Base-by-base conservation (phyloP, 2,888 invertebrate genomes). In the Lottia gigantea region DNA sequence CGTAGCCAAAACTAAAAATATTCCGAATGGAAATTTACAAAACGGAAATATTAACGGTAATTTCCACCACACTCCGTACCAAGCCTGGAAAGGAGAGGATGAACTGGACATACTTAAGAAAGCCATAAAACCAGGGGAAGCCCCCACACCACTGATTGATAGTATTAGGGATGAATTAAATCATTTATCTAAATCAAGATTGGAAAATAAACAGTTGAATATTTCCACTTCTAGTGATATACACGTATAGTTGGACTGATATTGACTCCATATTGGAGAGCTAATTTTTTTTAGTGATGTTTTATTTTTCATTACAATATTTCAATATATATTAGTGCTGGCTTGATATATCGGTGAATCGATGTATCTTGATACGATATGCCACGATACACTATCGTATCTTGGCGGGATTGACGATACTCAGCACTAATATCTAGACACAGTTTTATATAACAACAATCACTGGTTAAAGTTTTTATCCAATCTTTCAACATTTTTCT, bases 131-230 rank as follows among this genome's bases (percentile, higher is more conserved):
- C 25, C 71, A 31, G 74, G 70, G 12, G 62, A 63, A 16, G 64
- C 72, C 3, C 73, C 76, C 14, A 68, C 64, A 12, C 69, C 71
- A 12, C 71, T 73, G 14, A 71, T 76, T 15, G 67, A 68, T 14
- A 70, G 73, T 46, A 73, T 76, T 8, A 62, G 75, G 31, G 67
- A 75, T 62, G 76, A 76, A 61, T 64, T 76, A 47, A 71, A 72
- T 46, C 63, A 67, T 63, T 49, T 67, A 14, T 67, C 71, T 8
- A 47, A 49, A 26, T 3, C 19, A 11, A 55, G 19, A 40, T 40
- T 11, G 14, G 55, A 55, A 11, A 55, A 23, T 55, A 55, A 55
- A 55, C 19, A 55, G 4, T 19, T 19, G 23, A 55, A 55, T 55
- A 55, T 23, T 19, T 19, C 23, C 19, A 12, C 55, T 4, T 19